Evolutionary conservation across 2,113 vertebrate genomes (phyloP), one percentile per base, ranked within the genome.

Genomic region (Cepphus grylle): DNA sequence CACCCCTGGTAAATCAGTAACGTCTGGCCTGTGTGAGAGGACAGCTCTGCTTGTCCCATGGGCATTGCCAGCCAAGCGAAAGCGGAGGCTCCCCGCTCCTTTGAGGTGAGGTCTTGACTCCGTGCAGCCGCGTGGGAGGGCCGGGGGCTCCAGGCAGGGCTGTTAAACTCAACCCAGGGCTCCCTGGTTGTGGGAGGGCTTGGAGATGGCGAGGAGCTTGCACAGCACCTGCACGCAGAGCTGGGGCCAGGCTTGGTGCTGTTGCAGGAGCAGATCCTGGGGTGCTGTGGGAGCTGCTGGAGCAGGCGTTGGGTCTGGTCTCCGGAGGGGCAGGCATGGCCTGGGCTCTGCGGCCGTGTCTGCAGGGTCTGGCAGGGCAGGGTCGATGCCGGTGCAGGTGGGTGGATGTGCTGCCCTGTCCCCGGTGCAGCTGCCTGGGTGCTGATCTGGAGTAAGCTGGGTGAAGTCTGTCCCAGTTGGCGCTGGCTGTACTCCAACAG

Each of bases 241-340:
- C 59, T 0, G 5, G 30, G 32, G 19, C 32, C 13, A 8, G 52
- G 45, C 43, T 66, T 0, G 2, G 82, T 12, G 58, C 45, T 0
- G 3, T 11, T 13, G 61, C 13, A 9, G 43, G 59, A 79, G 45
- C 0, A 0, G 65, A 62, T 36, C 29, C 4, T 19, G 72, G 78
- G 42, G 27, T 15, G 78, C 61, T 1, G 17, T 23, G 52, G 50
- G 45, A 38, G 45, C 56, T 3, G 19, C 62, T 49, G 79, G 61
- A 69, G 43, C n/a, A 11, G 12, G 56, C 0, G 1, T 8, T 1
- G 17, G 56, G 20, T 38, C 45, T 0, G 3, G 7, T 26, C n/a
- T 66, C 38, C 6, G n/a, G 47, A 26, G 45, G 38, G 43, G 36
- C 21, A 36, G 63, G 67, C 13, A 2, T 3, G 16, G 73, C 61